Evolutionary conservation across 1,140 invertebrate species (phyloP), one percentile per base, ranked within the genome.

Genomic region (Carcinoscorpius rotundicauda): DNA sequence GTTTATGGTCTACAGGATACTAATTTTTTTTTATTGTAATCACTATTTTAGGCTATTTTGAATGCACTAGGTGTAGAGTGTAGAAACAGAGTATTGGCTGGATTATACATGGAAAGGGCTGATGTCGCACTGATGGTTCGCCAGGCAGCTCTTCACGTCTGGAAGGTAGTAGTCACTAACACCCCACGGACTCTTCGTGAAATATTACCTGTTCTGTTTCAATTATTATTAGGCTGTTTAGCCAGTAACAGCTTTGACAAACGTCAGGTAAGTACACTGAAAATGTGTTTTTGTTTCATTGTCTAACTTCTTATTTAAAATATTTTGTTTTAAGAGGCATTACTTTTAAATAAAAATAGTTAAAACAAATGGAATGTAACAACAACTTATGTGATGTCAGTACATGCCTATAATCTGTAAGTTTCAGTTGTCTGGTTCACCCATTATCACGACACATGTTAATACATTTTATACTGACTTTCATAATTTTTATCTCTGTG

Each of bases 111-210:
- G 92, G 93, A 93, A 50, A 80, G 97, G 51, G 96, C 92, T 53
- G 97, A 99, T 76, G 93, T 97, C 4, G 92, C 94, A 4, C 77
- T 98, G 11, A 89, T 97, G 85, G 97, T 99, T 3, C 82, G 96
- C 1, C 97, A 99, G 80, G 92, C 96, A 0, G 93, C 95, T 4
- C 82, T 98, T 8, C 96, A 98, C 76, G 94, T 98, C 0, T 98
- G 95, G 96, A 98, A 98, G 80, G 64, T 81, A 3, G 92, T 98
- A 5, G 94, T 98, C 0, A 92, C 92, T 0, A 97, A 98, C 75
- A 98, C 94, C 0, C 96, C 96, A 0, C 83, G 91, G 74, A 98
- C 95, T 0, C 77, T 99, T n/a, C 81, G 93, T 61, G 96, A 98
- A 82, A 98, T 99, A 73, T 80, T 99, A 63, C 91, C 93, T 3